A percentile compares a stretch with the other conserved stretches of the same genome.
Evolutionary conservation across 2,113 vertebrate species (phyloP).

Genomic region (Ctenomys sociabilis): DNA sequence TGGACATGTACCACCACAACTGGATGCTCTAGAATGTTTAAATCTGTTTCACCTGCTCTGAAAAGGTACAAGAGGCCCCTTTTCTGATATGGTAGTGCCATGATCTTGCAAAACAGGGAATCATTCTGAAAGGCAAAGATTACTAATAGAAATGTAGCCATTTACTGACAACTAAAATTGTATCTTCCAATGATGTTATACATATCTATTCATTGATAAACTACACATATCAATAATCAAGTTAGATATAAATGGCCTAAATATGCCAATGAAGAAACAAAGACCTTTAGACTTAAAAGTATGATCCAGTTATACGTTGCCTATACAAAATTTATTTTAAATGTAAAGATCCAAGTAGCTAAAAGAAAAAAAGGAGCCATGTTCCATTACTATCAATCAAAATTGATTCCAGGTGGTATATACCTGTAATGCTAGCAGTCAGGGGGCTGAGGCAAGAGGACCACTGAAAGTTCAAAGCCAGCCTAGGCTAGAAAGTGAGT

Average conservation of each 20-base stretch:
- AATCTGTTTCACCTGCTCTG: background rate
- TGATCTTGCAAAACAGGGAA: background rate
- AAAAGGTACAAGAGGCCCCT: background rate
- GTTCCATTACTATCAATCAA: background rate
- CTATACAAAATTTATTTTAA: conserved; percentile 7
- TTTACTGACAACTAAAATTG: background rate
- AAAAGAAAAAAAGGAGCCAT: background rate
- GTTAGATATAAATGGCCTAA: background rate
- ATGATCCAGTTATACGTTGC: background rate
- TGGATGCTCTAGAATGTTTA: background rate
- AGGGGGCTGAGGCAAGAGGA: too few species aligned
- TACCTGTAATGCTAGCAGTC: too few species aligned
- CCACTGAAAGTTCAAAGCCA: too few species aligned
- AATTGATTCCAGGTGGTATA: background rate
- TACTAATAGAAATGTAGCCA: conserved; percentile 30
- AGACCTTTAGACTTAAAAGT: background rate
- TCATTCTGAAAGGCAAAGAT: conserved; percentile 37
- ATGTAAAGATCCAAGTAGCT: background rate
- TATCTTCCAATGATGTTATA: background rate
- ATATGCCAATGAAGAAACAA: background rate
- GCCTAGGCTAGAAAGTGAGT: too few species aligned
- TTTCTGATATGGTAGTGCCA: background rate
- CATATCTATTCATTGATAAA: background rate
- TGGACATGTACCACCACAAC: too few species aligned
- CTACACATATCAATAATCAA: conserved; percentile 6